Conservation (phyloP, 2,113 vertebrate species). For the Scortum barcoo region DNA sequence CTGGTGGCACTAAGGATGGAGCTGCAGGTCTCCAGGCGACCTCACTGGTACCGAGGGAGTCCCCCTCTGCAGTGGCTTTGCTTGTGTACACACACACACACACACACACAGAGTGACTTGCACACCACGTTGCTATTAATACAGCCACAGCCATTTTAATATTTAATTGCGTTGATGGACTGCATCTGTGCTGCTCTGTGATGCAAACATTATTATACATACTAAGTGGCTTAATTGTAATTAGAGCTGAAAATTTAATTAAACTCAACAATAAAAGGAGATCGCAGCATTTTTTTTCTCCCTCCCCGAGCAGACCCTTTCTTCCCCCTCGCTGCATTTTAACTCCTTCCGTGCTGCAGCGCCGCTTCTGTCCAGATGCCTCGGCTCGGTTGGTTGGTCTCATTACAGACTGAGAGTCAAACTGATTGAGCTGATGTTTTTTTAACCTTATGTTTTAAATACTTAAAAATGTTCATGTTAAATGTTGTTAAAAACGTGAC, state of each 20-base stretch:
- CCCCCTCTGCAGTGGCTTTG: slow-evolving; percentile 61
- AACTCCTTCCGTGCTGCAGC: slow-evolving; percentile 52
- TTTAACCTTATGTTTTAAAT: background rate
- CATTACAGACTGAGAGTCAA: background rate
- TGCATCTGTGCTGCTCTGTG: slow-evolving; percentile 90
- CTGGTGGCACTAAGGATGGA: slow-evolving; percentile 79
- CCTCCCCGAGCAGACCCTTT: slow-evolving; percentile 45
- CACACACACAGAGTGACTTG: slow-evolving; percentile 51
- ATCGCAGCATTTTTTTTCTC: slow-evolving; percentile 66
- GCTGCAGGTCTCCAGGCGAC: slow-evolving; percentile 78
- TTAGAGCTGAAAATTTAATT: slow-evolving; percentile 90
- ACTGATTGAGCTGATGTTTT: background rate
- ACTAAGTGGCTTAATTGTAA: slow-evolving; percentile 91
- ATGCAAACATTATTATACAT: slow-evolving; percentile 90
- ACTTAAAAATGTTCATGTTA: background rate
- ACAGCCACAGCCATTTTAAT: slow-evolving; percentile 87
- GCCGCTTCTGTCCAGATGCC: slow-evolving; percentile 27
- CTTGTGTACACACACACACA: slow-evolving; percentile 48
- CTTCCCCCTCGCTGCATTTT: slow-evolving; percentile 58
- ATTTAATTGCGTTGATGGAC: slow-evolving; percentile 89
- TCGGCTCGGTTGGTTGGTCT: background rate
- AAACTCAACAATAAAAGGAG: slow-evolving; percentile 86
- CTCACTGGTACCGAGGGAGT: slow-evolving; percentile 68
- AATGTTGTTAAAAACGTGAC: background rate
- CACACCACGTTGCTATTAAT: slow-evolving; percentile 85